Evolutionary conservation across 2,797 vertebrate genomes (phyloP).

Genomic region (Hafferia zeledoni): DNA sequence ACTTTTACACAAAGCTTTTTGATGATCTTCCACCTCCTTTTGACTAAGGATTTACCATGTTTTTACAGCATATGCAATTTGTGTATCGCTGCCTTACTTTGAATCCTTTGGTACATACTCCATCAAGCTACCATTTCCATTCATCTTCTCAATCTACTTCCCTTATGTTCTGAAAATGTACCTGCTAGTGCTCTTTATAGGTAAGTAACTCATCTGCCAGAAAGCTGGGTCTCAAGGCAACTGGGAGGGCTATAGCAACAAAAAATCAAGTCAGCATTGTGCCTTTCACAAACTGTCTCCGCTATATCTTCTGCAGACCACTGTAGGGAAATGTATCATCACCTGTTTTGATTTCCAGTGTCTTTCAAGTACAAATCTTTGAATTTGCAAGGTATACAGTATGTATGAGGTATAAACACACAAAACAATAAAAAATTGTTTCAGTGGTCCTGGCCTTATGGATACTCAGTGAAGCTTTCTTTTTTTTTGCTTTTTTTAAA

Average conservation of each 20-base stretch:
- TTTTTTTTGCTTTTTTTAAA: neutral
- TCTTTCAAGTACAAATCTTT: neutral
- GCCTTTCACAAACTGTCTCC: neutral
- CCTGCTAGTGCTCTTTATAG: slow-evolving; percentile 81
- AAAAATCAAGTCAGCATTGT: neutral
- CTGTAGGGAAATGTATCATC: neutral
- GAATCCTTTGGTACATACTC: slow-evolving; percentile 77
- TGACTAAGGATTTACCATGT: neutral
- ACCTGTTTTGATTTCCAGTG: neutral
- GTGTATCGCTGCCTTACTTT: slow-evolving; percentile 82
- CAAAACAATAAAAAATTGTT: neutral
- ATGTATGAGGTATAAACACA: neutral
- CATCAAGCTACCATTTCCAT: slow-evolving; percentile 65
- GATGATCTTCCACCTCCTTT: neutral
- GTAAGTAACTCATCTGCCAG: slow-evolving; percentile 76
- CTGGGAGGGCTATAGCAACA: neutral
- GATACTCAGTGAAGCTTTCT: neutral
- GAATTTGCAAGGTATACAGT: neutral
- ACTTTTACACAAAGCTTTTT: neutral
- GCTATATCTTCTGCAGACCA: neutral
- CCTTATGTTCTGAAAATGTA: slow-evolving; percentile 81
- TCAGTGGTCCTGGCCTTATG: neutral
- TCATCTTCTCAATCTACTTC: slow-evolving; percentile 70
- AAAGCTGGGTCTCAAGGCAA: neutral
- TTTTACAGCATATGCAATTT: slow-evolving; percentile 83